Conservation (phyloP, 2,113 vertebrate genomes). For the Sinocyclocheilus grahami region DNA sequence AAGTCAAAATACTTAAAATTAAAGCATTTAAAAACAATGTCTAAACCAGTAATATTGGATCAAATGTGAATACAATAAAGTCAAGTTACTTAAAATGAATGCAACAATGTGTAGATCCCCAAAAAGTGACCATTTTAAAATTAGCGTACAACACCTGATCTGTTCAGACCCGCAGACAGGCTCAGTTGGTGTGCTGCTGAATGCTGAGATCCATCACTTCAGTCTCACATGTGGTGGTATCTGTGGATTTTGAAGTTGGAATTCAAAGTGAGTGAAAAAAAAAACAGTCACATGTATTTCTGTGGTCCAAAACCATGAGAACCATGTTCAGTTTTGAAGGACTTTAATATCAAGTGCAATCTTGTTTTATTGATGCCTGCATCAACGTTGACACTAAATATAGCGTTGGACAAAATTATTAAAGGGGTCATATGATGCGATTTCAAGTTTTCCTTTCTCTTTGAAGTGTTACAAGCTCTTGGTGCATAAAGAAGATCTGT, state of each 20-base stretch:
- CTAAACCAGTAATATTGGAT: neutral
- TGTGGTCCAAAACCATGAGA: neutral
- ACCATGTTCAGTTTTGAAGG: neutral
- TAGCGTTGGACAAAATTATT: neutral
- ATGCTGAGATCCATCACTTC: neutral
- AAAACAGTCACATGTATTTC: neutral
- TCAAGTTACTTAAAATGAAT: neutral
- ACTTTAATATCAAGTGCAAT: neutral
- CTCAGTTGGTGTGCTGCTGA: neutral
- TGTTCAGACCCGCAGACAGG: neutral
- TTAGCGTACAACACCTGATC: neutral
- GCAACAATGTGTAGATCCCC: no score
- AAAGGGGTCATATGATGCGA: neutral
- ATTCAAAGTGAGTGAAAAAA: neutral
- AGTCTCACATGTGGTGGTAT: neutral
- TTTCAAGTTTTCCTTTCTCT: no score
- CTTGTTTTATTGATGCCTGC: conserved; percentile 20
- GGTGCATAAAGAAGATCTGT: no score
- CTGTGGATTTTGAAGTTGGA: neutral
- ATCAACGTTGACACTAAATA: conserved; percentile 4
- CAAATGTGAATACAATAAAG: no score
- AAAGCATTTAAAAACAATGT: neutral
- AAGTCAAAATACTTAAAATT: neutral
- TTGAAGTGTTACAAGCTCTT: no score
- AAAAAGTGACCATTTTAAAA: no score